Percentiles rank a stretch among this genome's conserved stretches.
Evolutionary conservation across 2,113 vertebrate genomes (phyloP).

Genomic region (Rafetus swinhoei): DNA sequence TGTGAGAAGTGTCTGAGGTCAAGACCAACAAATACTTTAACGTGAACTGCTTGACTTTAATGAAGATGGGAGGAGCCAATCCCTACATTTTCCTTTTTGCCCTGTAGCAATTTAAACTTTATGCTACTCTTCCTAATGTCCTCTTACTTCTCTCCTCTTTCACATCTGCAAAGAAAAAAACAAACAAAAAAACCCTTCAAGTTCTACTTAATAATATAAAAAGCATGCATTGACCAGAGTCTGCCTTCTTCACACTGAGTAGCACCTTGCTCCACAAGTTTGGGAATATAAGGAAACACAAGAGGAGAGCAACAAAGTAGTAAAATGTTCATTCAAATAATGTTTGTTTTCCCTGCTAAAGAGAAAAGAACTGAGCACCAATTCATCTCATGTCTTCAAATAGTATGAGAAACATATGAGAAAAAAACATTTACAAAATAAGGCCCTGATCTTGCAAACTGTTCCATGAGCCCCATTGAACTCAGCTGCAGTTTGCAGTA

Average conservation of each 20-base stretch:
- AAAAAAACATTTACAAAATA: background rate
- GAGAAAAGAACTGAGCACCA: background rate
- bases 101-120: background rate
- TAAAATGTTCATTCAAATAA: background rate
- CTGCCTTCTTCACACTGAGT: background rate
- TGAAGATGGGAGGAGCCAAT: background rate
- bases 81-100: background rate
- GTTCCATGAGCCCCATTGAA: accelerated
- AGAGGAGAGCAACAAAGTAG: background rate
- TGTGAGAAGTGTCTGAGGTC: background rate
- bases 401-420: accelerated
- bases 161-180: background rate
- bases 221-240: accelerated
- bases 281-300: background rate
- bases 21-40: background rate
- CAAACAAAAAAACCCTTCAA: background rate
- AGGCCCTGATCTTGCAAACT: background rate
- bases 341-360: no score
- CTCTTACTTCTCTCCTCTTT: background rate
- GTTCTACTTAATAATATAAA: background rate
- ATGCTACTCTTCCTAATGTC: background rate
- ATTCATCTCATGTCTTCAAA: background rate
- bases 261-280: background rate
- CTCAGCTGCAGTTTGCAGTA: accelerated
- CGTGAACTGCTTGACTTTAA: background rate